A percentile compares a stretch with the other conserved stretches of the same genome.
Conservation (phyloP, 2,888 invertebrate species). For the Drosophila mimetica region DNA sequence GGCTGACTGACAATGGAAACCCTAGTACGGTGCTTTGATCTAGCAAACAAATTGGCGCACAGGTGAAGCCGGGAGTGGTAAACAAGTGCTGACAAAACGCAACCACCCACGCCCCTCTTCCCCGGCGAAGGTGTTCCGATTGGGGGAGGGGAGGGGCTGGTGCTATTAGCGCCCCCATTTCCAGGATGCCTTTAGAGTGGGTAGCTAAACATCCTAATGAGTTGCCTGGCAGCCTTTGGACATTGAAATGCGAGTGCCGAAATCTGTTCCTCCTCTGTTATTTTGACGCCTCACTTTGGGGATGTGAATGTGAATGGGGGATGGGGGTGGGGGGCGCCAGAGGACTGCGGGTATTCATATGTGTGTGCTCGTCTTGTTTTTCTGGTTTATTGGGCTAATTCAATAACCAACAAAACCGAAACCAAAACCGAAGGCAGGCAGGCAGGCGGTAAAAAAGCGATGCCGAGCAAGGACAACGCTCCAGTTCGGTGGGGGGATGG, state of each 20-base stretch:
- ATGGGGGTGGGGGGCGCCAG: not conserved
- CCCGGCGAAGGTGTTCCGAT: slow-evolving; percentile 51
- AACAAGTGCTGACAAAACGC: slow-evolving; percentile 55
- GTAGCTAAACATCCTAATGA: slow-evolving; percentile 66
- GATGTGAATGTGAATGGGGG: not conserved
- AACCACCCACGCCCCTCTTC: slow-evolving; percentile 22
- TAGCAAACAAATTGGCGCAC: slow-evolving; percentile 52
- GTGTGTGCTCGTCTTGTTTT: slow-evolving; percentile 81
- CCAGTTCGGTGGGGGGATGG: slow-evolving; percentile 14
- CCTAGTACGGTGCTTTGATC: slow-evolving; percentile 70
- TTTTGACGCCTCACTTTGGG: slow-evolving; percentile 56
- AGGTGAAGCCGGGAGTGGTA: slow-evolving; percentile 32
- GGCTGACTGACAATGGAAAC: slow-evolving; percentile 63
- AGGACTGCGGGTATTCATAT: slow-evolving; percentile 3
- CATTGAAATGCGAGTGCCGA: slow-evolving; percentile 70
- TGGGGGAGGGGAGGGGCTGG: slow-evolving; percentile 7
- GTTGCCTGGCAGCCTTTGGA: slow-evolving; percentile 73
- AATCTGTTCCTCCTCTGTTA: slow-evolving; percentile 62
- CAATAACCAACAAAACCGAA: slow-evolving; percentile 82
- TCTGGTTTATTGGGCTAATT: slow-evolving; percentile 85
- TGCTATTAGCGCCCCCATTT: slow-evolving; percentile 59
- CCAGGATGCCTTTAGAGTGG: slow-evolving; percentile 2
- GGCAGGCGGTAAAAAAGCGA: slow-evolving; percentile 56
- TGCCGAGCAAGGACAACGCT: slow-evolving; percentile 3
- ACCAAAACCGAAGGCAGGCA: slow-evolving; percentile 35